Evolutionary conservation across 2,888 invertebrate species (phyloP).

Genomic region (Syritta pipiens): DNA sequence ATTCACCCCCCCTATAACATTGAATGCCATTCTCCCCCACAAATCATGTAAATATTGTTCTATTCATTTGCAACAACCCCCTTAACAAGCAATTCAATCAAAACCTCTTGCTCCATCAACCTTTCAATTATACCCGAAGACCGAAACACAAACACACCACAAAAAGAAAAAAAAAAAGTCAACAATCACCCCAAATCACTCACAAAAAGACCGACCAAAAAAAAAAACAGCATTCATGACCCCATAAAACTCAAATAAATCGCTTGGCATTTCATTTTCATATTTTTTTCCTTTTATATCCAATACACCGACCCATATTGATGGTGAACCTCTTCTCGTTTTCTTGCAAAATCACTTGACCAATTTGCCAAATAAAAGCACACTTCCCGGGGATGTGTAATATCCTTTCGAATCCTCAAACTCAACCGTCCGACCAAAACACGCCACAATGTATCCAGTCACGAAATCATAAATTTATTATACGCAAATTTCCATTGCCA

Average conservation of each 20-base stretch:
- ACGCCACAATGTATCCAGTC: constrained; percentile 63
- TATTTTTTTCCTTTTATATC: constrained; percentile 55
- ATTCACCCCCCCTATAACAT: not conserved
- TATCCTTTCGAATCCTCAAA: constrained; percentile 25
- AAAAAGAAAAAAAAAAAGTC: constrained; percentile 26
- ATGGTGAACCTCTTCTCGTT: constrained; percentile 25
- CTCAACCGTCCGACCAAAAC: constrained; percentile 16
- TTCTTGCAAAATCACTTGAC: constrained; percentile 78
- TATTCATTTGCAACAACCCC: constrained; percentile 33
- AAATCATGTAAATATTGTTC: constrained; percentile 19
- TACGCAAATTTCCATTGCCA: constrained; percentile 67
- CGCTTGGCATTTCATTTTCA: constrained; percentile 52
- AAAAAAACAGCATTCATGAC: constrained; percentile 38
- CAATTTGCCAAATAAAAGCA: constrained; percentile 76
- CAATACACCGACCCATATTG: constrained; percentile 33
- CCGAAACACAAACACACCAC: constrained; percentile 8
- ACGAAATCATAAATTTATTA: constrained; percentile 64
- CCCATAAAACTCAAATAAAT: constrained; percentile 58
- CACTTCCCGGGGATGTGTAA: constrained; percentile 50
- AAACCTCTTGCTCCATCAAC: constrained; percentile 45
- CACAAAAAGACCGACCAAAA: constrained; percentile 27
- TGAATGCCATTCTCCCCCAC: not conserved
- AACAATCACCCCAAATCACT: constrained; percentile 50
- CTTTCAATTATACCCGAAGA: constrained; percentile 52
- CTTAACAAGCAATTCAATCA: constrained; percentile 57